Conservation (phyloP, 2,888 invertebrate species). For the Microplitis deprimator region DNA sequence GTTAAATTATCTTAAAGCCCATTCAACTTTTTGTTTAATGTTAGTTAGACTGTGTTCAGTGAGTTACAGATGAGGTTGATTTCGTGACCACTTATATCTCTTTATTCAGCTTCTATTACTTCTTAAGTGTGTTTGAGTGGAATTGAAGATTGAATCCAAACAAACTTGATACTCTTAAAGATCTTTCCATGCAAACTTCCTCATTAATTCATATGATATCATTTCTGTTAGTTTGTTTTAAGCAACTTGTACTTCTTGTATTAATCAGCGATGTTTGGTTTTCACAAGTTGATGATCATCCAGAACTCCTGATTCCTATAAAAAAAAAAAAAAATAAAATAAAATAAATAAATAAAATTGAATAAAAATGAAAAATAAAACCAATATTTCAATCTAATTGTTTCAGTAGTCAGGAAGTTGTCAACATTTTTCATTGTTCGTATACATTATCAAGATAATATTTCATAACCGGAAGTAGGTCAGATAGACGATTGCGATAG, state of each 20-base stretch:
- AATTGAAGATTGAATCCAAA: not conserved
- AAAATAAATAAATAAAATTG: slow-evolving; percentile 15
- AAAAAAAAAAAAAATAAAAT: slow-evolving; percentile 18
- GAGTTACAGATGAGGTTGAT: slow-evolving; percentile 29
- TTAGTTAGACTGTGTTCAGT: not conserved
- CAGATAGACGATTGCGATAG: slow-evolving; percentile 26
- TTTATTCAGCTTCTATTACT: not conserved
- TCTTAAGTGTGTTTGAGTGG: slow-evolving; percentile 15
- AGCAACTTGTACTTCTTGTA: slow-evolving; percentile 20
- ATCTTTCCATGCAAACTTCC: slow-evolving; percentile 21
- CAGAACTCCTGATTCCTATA: slow-evolving; percentile 42
- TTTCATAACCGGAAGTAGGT: slow-evolving; percentile 29
- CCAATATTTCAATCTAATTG: not conserved
- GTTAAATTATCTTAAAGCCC: not conserved
- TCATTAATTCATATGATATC: not conserved
- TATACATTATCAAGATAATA: not conserved
- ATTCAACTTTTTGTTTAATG: slow-evolving; percentile 14
- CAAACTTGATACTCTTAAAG: not conserved
- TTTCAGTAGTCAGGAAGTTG: not conserved
- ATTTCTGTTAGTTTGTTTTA: slow-evolving; percentile 38
- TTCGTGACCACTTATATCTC: slow-evolving; percentile 38
- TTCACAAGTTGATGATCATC: slow-evolving; percentile 20
- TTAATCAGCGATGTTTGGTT: slow-evolving; percentile 30
- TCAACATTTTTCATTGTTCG: not conserved
- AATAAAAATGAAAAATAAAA: slow-evolving; percentile 4